Percentiles rank a stretch among this genome's conserved stretches.
Evolutionary conservation across 2,113 vertebrate species (phyloP).

Genomic region (Lagopus muta): DNA sequence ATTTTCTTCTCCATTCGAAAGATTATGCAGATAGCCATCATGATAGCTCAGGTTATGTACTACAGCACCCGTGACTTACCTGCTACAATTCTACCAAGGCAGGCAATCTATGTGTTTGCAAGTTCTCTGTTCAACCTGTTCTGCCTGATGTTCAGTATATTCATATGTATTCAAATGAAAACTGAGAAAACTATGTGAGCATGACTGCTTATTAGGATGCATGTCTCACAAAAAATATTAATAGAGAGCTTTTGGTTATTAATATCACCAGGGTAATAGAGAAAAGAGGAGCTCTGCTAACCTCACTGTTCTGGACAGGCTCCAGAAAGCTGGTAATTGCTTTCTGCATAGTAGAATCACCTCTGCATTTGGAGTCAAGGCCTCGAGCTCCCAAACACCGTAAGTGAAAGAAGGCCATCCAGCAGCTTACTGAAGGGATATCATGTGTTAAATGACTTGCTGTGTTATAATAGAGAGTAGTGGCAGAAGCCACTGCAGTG

Average conservation of each 20-base stretch:
- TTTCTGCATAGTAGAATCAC: constrained; percentile 25
- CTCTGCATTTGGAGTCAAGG: constrained; percentile 14
- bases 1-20: constrained; percentile 25
- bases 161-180: constrained; percentile 44
- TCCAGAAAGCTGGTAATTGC: constrained; percentile 53
- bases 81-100: background rate
- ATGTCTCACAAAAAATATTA: constrained; percentile 1
- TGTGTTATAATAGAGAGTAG: background rate
- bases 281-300: background rate
- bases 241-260: constrained; percentile 29
- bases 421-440: background rate
- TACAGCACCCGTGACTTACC: constrained; percentile 26
- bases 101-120: background rate
- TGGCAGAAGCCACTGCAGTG: background rate
- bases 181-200: background rate
- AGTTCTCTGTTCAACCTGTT: constrained; percentile 5
- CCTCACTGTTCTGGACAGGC: constrained; percentile 23
- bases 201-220: constrained; percentile 26
- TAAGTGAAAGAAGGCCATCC: background rate
- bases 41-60: constrained; percentile 25
- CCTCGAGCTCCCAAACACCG: background rate
- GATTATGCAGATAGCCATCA: constrained; percentile 37
- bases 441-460: background rate
- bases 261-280: background rate
- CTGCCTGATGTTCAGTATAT: background rate